Evolutionary conservation across 2,888 invertebrate genomes (phyloP).

Genomic region (Pycnomerus fuliginosus): DNA sequence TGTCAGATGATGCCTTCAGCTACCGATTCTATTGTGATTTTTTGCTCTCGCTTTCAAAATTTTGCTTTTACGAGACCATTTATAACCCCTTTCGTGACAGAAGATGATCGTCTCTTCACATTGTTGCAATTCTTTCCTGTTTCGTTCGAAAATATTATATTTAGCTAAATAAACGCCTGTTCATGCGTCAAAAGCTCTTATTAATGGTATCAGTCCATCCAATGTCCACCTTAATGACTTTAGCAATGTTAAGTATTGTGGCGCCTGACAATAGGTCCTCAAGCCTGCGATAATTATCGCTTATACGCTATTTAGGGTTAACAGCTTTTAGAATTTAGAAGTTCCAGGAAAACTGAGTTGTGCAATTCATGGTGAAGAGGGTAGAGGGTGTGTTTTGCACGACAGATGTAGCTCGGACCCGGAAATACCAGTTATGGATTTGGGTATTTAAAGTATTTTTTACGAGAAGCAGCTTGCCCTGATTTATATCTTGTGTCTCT

Average conservation of each 20-base stretch:
- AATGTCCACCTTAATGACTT: constrained; percentile 21
- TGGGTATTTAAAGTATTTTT: background rate
- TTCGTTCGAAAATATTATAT: constrained; percentile 5
- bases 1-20: constrained; percentile 33
- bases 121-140: constrained; percentile 6
- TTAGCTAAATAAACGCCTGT: constrained; percentile 9
- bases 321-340: background rate
- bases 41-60: constrained; percentile 23
- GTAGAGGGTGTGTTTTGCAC: background rate
- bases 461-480: background rate
- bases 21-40: constrained; percentile 29
- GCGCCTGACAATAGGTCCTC: constrained; percentile 12
- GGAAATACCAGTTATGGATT: background rate
- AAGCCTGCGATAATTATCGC: constrained; percentile 12
- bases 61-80: constrained; percentile 22
- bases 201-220: constrained; percentile 19
- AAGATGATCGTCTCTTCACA: constrained; percentile 17
- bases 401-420: constrained; percentile 5
- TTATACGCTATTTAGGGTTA: constrained; percentile 12
- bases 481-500: constrained; percentile 7
- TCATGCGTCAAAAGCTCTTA: constrained; percentile 4
- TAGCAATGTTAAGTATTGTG: too few species aligned
- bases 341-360: constrained; percentile 1
- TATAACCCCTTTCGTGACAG: constrained; percentile 27
- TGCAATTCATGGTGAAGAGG: constrained; percentile 8